phyloP scores from a whole-genome alignment of 1,140 invertebrate species.

The Dolichoris vasculosae region DNA sequence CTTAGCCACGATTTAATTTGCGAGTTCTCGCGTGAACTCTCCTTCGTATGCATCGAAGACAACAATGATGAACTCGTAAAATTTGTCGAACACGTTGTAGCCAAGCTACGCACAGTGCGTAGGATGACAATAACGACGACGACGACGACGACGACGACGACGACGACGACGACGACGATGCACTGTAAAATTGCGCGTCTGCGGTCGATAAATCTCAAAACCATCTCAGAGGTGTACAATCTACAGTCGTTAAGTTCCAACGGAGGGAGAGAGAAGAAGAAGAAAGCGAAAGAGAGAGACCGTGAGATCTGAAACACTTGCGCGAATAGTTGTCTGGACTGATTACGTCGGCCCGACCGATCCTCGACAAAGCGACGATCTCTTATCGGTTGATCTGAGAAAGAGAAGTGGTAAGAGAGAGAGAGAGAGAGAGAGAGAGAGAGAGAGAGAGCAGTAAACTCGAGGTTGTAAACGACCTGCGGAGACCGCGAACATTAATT shows the following conservation, averaged over 20 bases:
- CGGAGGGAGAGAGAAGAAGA: background rate
- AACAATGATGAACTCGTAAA: slow-evolving; percentile 37
- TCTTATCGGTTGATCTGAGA: slow-evolving; percentile 21
- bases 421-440: background rate
- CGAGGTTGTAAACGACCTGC: slow-evolving; percentile 27
- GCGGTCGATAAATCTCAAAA: slow-evolving; percentile 38
- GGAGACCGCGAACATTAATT: slow-evolving; percentile 38
- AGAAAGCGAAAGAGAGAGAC: background rate
- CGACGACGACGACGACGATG: background rate
- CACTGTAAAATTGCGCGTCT: slow-evolving; percentile 41
- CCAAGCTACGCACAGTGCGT: background rate
- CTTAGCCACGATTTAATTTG: slow-evolving; percentile 28
- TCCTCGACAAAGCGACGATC: background rate
- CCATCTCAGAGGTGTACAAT: background rate
- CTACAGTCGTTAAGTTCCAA: slow-evolving; percentile 29
- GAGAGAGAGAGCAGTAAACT: background rate
- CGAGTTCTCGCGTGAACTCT: background rate
- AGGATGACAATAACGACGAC: slow-evolving; percentile 9
- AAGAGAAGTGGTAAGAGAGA: background rate
- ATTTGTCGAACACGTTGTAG: background rate
- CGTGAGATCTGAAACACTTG: background rate
- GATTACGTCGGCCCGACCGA: slow-evolving; percentile 10
- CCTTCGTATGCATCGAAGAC: background rate
- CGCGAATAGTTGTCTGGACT: slow-evolving; percentile 27
- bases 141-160: slow-evolving; percentile 7